Percentiles rank a stretch among this genome's conserved stretches.
These are phyloP conservation scores for Mongoloraphidia duomilia DNA, from an alignment of 2,888 invertebrate species.

Conservation along the genomic window DNA sequence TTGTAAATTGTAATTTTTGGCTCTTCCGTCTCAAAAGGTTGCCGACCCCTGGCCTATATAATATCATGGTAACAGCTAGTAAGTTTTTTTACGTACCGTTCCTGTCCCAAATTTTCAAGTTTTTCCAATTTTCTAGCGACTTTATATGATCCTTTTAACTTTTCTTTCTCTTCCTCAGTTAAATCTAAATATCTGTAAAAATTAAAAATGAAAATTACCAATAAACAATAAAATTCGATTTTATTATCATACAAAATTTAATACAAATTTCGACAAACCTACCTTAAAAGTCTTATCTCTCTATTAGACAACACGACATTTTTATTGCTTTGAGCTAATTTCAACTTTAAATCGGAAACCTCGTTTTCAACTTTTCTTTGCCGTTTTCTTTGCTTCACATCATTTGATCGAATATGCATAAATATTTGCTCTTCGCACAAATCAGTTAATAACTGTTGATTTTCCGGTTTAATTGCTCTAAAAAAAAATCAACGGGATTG, in stretches of 20 bases:
- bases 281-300: conserved; percentile 73
- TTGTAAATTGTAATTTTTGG: too few relatives aligned
- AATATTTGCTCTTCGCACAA: conserved; percentile 77
- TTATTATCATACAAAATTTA: too few relatives aligned
- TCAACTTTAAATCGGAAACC: conserved; percentile 70
- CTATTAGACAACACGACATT: conserved; percentile 83
- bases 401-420: conserved; percentile 72
- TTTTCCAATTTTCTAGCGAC: conserved; percentile 86
- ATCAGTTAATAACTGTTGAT: conserved; percentile 60
- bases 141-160: conserved; percentile 79
- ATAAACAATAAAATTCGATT: too few relatives aligned
- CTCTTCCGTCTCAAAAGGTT: too few relatives aligned
- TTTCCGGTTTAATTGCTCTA: conserved; percentile 55
- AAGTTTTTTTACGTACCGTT: conserved; percentile 36
- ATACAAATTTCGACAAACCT: conserved; percentile 9
- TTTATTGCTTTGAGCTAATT: conserved; percentile 66
- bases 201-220: background rate
- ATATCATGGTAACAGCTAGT: too few relatives aligned
- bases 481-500: conserved; percentile 22
- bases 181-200: conserved; percentile 63
- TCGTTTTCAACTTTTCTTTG: conserved; percentile 85
- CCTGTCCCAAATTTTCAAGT: conserved; percentile 65
- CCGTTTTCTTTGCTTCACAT: conserved; percentile 75
- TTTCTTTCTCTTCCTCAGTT: conserved; percentile 85
- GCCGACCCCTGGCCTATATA: too few relatives aligned